phyloP scores from a whole-genome alignment of 2,113 vertebrate genomes.

The Platichthys flesus region DNA sequence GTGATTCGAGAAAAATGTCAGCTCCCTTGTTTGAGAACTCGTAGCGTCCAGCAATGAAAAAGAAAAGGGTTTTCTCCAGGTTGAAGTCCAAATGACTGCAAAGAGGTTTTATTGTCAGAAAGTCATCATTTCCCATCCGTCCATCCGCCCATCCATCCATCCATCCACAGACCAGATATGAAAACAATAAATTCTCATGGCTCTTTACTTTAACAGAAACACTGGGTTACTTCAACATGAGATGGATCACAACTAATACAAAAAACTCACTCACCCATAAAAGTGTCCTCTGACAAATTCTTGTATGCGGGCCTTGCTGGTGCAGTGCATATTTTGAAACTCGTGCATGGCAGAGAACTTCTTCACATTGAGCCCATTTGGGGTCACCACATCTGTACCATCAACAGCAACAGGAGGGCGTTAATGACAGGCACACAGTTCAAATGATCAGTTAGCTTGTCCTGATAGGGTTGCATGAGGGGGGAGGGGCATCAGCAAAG shows the following conservation, averaged over 20 bases:
- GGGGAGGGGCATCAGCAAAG: neutral
- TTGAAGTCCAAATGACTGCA: slow-evolving; percentile 93
- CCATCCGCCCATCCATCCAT: no score
- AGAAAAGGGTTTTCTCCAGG: slow-evolving; percentile 94
- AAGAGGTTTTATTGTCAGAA: neutral
- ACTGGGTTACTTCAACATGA: no score
- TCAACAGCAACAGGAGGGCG: slow-evolving; percentile 68
- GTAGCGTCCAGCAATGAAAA: slow-evolving; percentile 97
- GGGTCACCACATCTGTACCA: slow-evolving; percentile 92
- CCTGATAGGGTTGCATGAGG: no score
- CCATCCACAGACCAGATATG: neutral
- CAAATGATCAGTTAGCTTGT: neutral
- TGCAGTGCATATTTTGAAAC: slow-evolving; percentile 97
- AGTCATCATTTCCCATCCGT: neutral
- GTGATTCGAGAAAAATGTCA: slow-evolving; percentile 94
- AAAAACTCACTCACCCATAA: slow-evolving; percentile 87
- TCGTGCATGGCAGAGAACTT: slow-evolving; percentile 99
- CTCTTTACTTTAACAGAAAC: no score
- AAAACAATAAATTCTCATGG: no score
- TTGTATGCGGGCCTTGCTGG: slow-evolving; percentile 92
- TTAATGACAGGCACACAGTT: neutral
- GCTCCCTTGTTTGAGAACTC: slow-evolving; percentile 99
- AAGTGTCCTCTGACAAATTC: slow-evolving; percentile 98
- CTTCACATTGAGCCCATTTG: slow-evolving; percentile 96
- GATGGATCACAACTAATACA: neutral